Evolutionary conservation across 2,797 vertebrate species (phyloP), one percentile per base, ranked within the genome.

Genomic region (Oophaga sylvatica): DNA sequence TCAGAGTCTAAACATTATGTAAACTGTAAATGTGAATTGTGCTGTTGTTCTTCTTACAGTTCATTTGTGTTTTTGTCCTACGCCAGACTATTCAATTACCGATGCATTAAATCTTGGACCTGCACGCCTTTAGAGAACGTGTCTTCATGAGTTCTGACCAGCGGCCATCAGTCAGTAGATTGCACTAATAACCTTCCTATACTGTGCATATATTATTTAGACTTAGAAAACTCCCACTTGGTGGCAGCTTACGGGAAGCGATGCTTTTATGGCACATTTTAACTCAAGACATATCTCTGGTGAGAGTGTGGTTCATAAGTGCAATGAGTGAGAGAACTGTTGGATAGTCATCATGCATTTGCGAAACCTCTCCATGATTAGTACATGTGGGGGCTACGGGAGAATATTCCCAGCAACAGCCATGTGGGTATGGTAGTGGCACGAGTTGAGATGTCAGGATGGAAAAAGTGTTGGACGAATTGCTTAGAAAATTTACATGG

Each of bases 121-220:
- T 62, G 71, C 20, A 12, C 20, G 48, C 10, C 48, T 57, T 57
- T 80, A 80, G 7, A 65, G 19, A 80, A 63, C 12, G 20, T 17
- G 10, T 57, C 62, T 83, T 12, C 22, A 71, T 22, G 48, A 35
- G 45, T 31, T 60, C 67, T 83, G 53, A n/a, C 70, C 20, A 71
- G 70, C 13, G 31, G 41, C 59, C 80, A 75, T 41, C 48, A 53
- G 75, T 71, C 80, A 87, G 71, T 80, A 71, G 80, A 80, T 87
- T 53, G n/a, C 57, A 75, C 80, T 75, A 81, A 73, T 81, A 81
- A 75, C 79, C 48, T n/a, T 82, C 26, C 67, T 82, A 56, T 80
- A 19, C 77, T 70, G 20, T 71, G 56, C 67, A 81, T 82, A 56
- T 73, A 82, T 87, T 87, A 87, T 82, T 77, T 67, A 87, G 19